Evolutionary conservation across 2,797 vertebrate genomes (phyloP).

Genomic region (Falco naumanni): DNA sequence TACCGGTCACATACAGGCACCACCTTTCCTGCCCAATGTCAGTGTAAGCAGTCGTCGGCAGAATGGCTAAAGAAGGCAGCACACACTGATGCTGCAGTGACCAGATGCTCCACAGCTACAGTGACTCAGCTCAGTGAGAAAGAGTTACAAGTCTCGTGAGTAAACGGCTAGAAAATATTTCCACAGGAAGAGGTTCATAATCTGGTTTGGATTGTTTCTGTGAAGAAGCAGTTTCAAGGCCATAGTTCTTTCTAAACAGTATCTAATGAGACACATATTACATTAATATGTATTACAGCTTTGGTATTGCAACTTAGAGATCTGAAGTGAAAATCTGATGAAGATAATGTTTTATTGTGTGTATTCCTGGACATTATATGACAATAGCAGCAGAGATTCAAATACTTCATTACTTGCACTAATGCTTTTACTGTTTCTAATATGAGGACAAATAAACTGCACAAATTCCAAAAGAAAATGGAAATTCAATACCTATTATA

Average conservation of each 20-base stretch:
- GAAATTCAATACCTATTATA: not conserved
- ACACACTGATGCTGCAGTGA: not conserved
- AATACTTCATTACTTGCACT: not conserved
- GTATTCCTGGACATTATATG: not conserved
- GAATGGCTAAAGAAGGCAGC: not conserved
- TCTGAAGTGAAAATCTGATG: not conserved
- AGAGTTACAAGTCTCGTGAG: not conserved
- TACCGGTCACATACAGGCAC: not conserved
- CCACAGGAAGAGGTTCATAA: not conserved
- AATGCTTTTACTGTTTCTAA: not conserved
- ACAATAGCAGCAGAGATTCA: not conserved
- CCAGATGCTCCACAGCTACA: not conserved
- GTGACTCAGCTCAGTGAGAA: not conserved
- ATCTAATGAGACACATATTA: not conserved
- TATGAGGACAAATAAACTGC: not conserved
- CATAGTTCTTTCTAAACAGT: not conserved
- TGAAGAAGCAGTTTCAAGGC: not conserved
- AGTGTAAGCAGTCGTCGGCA: not conserved
- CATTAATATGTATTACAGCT: not conserved
- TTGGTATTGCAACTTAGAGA: not conserved
- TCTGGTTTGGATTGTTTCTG: conserved; percentile 15
- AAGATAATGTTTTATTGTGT: not conserved
- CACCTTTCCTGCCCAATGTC: conserved; percentile 7
- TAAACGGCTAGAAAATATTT: conserved; percentile 39
- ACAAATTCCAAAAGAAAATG: not conserved